Percentiles rank a stretch among this genome's conserved stretches.
These are phyloP conservation scores for Agonum fuliginosum DNA, from an alignment of 2,888 invertebrate species.

Conservation along the genomic window DNA sequence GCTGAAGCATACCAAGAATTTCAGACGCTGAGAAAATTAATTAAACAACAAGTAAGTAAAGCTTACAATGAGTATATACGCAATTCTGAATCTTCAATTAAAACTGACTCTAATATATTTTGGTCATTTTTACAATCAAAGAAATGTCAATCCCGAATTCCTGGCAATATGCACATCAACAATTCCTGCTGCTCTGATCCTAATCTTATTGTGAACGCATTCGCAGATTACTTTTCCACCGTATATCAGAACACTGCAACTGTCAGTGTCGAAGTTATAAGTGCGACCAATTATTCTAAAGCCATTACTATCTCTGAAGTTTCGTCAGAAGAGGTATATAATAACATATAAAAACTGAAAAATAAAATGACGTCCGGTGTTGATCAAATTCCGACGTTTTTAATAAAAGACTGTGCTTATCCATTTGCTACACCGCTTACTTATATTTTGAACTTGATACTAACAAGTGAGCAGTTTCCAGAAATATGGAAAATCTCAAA, in stretches of 20 bases:
- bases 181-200: background rate
- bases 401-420: too few species aligned
- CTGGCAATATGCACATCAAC: background rate
- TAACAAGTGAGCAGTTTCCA: too few species aligned
- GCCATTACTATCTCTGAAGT: too few species aligned
- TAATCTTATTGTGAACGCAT: background rate
- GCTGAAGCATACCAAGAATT: background rate
- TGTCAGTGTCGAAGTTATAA: too few species aligned
- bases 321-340: too few species aligned
- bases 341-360: too few species aligned
- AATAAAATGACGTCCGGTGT: too few species aligned
- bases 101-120: background rate
- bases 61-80: background rate
- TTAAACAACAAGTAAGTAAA: background rate
- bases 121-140: background rate
- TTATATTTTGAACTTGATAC: too few species aligned
- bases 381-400: too few species aligned
- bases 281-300: too few species aligned
- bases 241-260: background rate
- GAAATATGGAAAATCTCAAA: too few species aligned
- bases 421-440: too few species aligned
- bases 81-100: background rate
- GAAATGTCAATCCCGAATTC: background rate
- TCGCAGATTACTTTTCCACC: background rate
- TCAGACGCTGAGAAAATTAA: background rate